phyloP scores from a whole-genome alignment of 2,888 invertebrate genomes.

The Pecten maximus region DNA sequence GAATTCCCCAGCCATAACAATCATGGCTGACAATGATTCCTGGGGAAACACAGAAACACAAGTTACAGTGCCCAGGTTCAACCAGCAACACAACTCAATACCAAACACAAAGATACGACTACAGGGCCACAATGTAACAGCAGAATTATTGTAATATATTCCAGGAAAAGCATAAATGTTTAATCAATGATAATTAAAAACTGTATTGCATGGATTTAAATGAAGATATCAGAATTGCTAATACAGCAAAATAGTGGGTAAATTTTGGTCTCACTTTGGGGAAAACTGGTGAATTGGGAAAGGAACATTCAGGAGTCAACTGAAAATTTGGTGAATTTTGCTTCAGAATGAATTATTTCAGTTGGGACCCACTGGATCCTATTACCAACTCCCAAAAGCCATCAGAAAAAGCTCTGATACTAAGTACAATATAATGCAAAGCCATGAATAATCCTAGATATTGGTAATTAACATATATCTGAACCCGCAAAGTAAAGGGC shows the following conservation, averaged over 20 bases:
- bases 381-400: too few species aligned
- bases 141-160: neutral
- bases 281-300: too few species aligned
- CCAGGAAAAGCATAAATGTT: neutral
- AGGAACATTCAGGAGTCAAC: too few species aligned
- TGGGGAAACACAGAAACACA: neutral
- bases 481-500: neutral
- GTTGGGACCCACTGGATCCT: too few species aligned
- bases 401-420: too few species aligned
- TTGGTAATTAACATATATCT: neutral
- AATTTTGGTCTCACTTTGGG: neutral
- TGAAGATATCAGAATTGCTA: neutral
- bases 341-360: too few species aligned
- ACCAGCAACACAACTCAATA: neutral
- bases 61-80: neutral
- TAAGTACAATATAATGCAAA: too few species aligned
- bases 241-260: neutral
- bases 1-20: constrained; percentile 14
- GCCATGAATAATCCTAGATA: too few species aligned
- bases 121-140: neutral
- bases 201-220: neutral
- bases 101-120: neutral
- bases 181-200: neutral
- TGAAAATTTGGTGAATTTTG: too few species aligned
- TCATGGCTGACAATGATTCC: neutral